phyloP scores from a whole-genome alignment of 2,888 invertebrate species.

The Agrilus cyanescens region DNA sequence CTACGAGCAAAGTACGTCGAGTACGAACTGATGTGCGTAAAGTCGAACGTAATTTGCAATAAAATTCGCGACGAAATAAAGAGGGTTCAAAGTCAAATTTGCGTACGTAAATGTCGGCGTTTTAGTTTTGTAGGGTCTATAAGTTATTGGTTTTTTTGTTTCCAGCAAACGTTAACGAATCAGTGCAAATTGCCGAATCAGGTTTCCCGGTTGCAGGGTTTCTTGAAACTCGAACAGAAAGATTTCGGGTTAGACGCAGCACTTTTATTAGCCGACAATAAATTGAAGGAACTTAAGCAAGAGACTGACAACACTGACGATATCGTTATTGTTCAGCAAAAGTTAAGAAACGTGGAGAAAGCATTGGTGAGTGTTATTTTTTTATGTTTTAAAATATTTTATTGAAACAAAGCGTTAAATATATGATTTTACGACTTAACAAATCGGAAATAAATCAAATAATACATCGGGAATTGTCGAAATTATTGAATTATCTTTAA shows the following conservation, averaged over 20 bases:
- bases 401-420: too few species aligned
- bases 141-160: neutral
- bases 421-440: too few species aligned
- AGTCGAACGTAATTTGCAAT: neutral
- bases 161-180: neutral
- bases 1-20: conserved; percentile 8
- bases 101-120: conserved; percentile 4
- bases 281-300: neutral
- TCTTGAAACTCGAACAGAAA: conserved; percentile 4
- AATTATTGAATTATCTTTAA: too few species aligned
- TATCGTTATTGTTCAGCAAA: neutral
- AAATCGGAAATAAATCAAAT: too few species aligned
- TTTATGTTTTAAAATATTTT: too few species aligned
- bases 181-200: neutral
- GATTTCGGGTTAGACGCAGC: conserved; percentile 3
- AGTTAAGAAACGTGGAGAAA: neutral
- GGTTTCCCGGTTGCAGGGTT: neutral
- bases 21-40: conserved; percentile 6
- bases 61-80: neutral
- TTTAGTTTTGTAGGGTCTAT: neutral
- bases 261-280: neutral
- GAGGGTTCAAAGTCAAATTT: neutral
- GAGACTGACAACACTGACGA: neutral
- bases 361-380: neutral
- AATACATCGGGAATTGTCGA: too few species aligned